phyloP scores from a whole-genome alignment of 2,797 vertebrate genomes.

The Notolepis coatsorum region DNA sequence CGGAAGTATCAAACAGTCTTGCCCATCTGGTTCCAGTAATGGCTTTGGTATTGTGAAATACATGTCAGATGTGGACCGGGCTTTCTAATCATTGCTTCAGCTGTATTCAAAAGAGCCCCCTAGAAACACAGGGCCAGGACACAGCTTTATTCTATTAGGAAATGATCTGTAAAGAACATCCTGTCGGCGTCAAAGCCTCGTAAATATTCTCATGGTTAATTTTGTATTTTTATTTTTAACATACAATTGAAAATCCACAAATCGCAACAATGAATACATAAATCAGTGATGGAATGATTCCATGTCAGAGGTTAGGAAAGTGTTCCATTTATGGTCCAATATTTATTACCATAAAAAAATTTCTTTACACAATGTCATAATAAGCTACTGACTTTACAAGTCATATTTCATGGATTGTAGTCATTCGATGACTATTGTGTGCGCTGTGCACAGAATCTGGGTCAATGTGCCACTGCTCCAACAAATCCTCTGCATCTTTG shows the following conservation, averaged over 20 bases:
- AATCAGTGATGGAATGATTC: too few relatives aligned
- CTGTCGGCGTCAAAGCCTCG: too few relatives aligned
- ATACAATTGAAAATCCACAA: too few relatives aligned
- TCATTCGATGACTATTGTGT: not conserved
- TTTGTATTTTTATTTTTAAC: too few relatives aligned
- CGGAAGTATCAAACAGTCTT: conserved; percentile 68
- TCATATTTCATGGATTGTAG: not conserved
- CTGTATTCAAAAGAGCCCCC: conserved; percentile 68
- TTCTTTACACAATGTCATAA: conserved; percentile 18
- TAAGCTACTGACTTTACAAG: not conserved
- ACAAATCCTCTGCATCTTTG: too few relatives aligned
- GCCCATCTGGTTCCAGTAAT: conserved; percentile 79
- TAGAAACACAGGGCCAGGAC: conserved; percentile 42
- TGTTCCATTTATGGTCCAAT: conserved; percentile 12
- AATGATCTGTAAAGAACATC: conserved; percentile 60
- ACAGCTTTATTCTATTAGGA: conserved; percentile 66
- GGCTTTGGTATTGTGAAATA: conserved; percentile 72
- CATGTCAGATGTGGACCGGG: conserved; percentile 79
- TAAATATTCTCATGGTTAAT: too few relatives aligned
- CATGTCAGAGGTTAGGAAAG: conserved; percentile 12
- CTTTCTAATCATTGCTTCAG: conserved; percentile 75
- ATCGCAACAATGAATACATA: too few relatives aligned
- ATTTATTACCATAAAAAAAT: conserved; percentile 14
- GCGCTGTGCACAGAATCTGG: not conserved
- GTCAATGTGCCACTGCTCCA: too few relatives aligned